A percentile compares a stretch with the other conserved stretches of the same genome.
phyloP scores from a whole-genome alignment of 2,113 vertebrate genomes.

The Rhegmatorhina hoffmannsi region DNA sequence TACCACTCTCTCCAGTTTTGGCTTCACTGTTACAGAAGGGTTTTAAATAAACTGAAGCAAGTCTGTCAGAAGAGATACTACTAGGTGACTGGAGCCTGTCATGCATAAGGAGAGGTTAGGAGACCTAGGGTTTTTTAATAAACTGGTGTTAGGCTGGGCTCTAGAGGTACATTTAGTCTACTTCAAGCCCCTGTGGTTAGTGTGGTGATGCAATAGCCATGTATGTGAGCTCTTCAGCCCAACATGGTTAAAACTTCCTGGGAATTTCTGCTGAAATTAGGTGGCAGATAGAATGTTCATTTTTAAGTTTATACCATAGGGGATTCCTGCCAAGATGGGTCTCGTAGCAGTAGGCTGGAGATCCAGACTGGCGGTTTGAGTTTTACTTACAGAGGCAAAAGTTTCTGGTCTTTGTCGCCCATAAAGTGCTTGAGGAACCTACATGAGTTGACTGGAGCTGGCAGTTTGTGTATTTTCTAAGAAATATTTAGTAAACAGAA shows the following conservation, averaged over 20 bases:
- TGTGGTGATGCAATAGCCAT: neutral
- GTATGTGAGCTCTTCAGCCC: neutral
- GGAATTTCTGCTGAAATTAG: neutral
- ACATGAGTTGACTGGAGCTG: neutral
- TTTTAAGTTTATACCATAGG: neutral
- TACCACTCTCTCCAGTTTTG: neutral
- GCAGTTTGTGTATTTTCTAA: neutral
- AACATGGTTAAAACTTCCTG: neutral
- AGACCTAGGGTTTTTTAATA: neutral
- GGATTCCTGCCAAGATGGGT: neutral
- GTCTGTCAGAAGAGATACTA: neutral
- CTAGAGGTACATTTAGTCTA: neutral
- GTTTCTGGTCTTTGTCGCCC: neutral
- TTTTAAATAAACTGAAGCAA: neutral
- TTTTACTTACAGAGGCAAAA: neutral
- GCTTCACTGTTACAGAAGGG: neutral
- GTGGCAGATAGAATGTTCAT: neutral
- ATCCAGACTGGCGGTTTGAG: neutral
- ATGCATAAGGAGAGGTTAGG: neutral
- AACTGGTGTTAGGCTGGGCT: neutral
- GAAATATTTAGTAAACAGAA: neutral
- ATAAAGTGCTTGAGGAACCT: neutral
- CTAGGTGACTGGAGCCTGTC: neutral
- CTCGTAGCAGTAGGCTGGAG: neutral
- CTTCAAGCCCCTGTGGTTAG: neutral